Evolutionary conservation across 2,113 vertebrate genomes (phyloP).

Genomic region (Aythya baeri): DNA sequence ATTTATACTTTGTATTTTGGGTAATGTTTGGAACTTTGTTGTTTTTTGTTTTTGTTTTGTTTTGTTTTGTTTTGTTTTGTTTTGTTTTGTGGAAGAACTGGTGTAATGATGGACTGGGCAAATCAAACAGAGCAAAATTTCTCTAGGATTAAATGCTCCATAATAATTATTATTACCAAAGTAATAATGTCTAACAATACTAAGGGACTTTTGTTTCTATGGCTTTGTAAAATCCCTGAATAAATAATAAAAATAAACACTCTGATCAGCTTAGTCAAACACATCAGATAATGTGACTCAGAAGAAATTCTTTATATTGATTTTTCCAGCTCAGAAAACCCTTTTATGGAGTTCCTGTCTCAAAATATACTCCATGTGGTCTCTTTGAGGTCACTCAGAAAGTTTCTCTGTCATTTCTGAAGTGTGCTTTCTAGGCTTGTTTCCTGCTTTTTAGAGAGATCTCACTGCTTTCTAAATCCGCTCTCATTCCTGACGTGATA

Average conservation of each 20-base stretch:
- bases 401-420: not conserved
- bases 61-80: no score
- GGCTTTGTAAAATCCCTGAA: not conserved
- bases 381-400: not conserved
- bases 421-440: not conserved
- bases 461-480: not conserved
- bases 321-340: not conserved
- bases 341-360: rapidly evolving
- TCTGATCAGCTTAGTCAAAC: not conserved
- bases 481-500: not conserved
- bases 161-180: not conserved
- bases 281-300: not conserved
- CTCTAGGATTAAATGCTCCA: not conserved
- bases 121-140: not conserved
- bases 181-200: not conserved
- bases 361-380: not conserved
- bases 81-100: not conserved
- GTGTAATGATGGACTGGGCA: not conserved
- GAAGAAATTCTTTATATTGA: not conserved
- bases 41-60: no score
- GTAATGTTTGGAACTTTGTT: not conserved
- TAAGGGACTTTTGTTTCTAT: not conserved
- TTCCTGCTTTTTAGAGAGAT: not conserved
- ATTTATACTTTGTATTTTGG: not conserved
- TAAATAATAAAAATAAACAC: not conserved